Conservation (phyloP, 2,797 vertebrate genomes). For the Synanceia verrucosa region DNA sequence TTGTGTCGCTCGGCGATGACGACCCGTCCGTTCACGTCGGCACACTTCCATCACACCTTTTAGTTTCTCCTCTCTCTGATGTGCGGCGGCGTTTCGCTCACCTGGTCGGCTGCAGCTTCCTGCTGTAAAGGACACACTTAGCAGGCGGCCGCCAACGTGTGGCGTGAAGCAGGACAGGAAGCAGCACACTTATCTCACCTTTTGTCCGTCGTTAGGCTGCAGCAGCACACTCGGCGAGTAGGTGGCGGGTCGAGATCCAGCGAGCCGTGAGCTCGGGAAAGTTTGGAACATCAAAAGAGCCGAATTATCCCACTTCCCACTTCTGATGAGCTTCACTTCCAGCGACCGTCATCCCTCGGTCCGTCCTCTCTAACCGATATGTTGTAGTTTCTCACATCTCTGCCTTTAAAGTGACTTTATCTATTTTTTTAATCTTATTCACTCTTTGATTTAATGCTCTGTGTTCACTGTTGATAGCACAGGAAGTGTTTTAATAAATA, state of each 20-base stretch:
- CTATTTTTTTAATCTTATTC: no score
- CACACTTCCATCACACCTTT: conserved; percentile 18
- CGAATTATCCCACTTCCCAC: neutral
- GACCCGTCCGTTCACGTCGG: neutral
- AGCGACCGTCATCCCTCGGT: no score
- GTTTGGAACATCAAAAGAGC: conserved; percentile 26
- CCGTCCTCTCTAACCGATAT: no score
- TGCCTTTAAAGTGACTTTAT: no score
- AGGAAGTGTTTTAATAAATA: no score
- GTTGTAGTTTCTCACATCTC: no score
- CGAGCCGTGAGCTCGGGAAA: neutral
- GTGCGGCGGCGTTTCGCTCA: neutral
- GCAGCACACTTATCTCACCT: conserved; percentile 57
- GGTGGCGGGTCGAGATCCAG: neutral
- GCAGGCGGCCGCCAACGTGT: conserved; percentile 4
- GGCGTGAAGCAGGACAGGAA: conserved; percentile 38
- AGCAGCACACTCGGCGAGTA: conserved; percentile 32
- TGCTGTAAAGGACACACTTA: conserved; percentile 34
- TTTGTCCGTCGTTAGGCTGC: neutral
- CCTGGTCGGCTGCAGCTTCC: conserved; percentile 11
- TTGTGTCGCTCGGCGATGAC: neutral
- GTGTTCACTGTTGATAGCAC: no score
- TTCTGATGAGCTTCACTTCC: neutral
- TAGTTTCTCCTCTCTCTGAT: neutral
- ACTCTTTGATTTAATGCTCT: no score